A percentile compares a stretch with the other conserved stretches of the same genome.
phyloP scores from a whole-genome alignment of 64 coral and sea anemone species.

The Trachythela sp. region DNA sequence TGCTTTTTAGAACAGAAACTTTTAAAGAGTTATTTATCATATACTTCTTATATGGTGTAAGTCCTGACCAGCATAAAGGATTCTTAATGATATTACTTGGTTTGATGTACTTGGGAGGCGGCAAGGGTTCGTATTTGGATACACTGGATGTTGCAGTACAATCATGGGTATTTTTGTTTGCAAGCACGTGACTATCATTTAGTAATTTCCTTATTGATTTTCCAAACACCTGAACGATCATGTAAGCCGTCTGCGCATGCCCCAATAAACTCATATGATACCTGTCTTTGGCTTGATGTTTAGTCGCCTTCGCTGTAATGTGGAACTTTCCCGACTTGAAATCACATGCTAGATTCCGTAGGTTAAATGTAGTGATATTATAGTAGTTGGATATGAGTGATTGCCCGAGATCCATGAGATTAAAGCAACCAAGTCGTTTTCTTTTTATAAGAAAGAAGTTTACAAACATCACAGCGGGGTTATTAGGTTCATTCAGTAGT shows the following conservation, averaged over 20 bases:
- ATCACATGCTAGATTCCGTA: not conserved
- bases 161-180: not conserved
- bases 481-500: not conserved
- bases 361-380: not conserved
- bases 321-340: not conserved
- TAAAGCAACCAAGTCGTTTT: not conserved
- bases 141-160: not conserved
- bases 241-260: not conserved
- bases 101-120: not conserved
- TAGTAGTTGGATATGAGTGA: not conserved
- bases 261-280: not conserved
- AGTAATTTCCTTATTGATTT: not conserved
- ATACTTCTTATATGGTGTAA: not conserved
- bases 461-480: not conserved
- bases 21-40: not conserved
- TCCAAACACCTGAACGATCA: not conserved
- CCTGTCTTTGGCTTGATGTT: not conserved
- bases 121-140: not conserved
- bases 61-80: not conserved
- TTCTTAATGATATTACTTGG: not conserved
- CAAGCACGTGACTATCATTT: too few species aligned
- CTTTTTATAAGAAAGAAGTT: not conserved
- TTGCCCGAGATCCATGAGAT: not conserved
- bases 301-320: not conserved
- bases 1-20: not conserved